Conservation (phyloP, 1,140 invertebrate genomes). For the Ceratoteleas bidentatus region DNA sequence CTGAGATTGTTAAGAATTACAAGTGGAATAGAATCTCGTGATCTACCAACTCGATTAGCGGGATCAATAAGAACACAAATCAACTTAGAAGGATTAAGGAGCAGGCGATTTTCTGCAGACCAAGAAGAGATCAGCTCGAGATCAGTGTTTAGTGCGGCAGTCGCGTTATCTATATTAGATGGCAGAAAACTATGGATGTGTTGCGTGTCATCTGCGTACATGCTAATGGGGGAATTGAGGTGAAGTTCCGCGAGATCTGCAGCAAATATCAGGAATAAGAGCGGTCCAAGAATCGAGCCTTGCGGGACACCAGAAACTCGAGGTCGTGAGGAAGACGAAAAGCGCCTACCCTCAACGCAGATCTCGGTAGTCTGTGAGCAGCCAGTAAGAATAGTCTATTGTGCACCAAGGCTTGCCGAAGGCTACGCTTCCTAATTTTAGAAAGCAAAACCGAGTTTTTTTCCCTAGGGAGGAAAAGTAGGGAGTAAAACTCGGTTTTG, state of each 20-base stretch:
- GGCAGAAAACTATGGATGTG: not conserved
- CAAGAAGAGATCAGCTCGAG: not conserved
- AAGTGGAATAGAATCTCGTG: not conserved
- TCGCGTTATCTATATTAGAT: not conserved
- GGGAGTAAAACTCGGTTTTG: too few species aligned
- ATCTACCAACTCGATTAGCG: not conserved
- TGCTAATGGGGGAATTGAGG: not conserved
- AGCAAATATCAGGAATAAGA: not conserved
- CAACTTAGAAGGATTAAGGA: not conserved
- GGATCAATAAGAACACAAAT: not conserved
- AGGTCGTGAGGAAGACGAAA: not conserved
- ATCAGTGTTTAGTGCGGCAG: not conserved
- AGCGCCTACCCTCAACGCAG: too few species aligned
- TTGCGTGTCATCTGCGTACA: not conserved
- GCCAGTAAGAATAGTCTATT: not conserved
- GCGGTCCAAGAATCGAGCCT: not conserved
- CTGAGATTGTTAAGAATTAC: not conserved
- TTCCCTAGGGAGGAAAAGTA: too few species aligned
- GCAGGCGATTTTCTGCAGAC: not conserved
- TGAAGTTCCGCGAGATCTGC: not conserved
- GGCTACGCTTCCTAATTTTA: too few species aligned
- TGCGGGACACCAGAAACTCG: not conserved
- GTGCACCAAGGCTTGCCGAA: too few species aligned
- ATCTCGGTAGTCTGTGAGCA: too few species aligned
- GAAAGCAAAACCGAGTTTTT: too few species aligned